Evolutionary conservation across 2,888 invertebrate species (phyloP), one percentile per base, ranked within the genome.

Genomic region (Bugulina stolonifera): DNA sequence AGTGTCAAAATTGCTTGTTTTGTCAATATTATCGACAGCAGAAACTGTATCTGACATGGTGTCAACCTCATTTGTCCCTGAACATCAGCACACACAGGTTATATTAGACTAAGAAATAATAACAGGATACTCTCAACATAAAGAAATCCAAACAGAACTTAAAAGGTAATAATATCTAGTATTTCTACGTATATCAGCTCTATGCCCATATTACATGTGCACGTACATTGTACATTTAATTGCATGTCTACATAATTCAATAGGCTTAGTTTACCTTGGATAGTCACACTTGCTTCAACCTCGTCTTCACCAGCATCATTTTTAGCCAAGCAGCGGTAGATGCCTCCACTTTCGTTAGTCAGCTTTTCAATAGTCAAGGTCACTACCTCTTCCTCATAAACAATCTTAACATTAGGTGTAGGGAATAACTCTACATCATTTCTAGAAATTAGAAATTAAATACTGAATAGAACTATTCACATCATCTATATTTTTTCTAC

Each of bases 211-310:
- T n/a, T n/a, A n/a, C n/a, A n/a, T n/a, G n/a, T n/a, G n/a, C n/a
- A n/a, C n/a, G n/a, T n/a, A n/a, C n/a, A n/a, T n/a, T n/a, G n/a
- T n/a, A n/a, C n/a, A n/a, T n/a, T n/a, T n/a, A n/a, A n/a, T n/a
- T n/a, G n/a, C n/a, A n/a, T n/a, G n/a, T n/a, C n/a, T n/a, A n/a
- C n/a, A n/a, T n/a, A n/a, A n/a, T n/a, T n/a, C n/a, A n/a, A n/a
- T n/a, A n/a, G n/a, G n/a, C n/a, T n/a, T n/a, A 22, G 35, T 77
- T 83, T 89, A 93, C 93, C 92, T 90, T 93, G 91, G 78, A 94
- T 90, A n/a, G 89, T 91, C 32, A 94, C 88, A 73, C 89, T 88
- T 72, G 74, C 75, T 10, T 64, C 29, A 55, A 70, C 27, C 27
- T 69, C 73, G 25, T 73, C 73, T 35, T 72, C 55, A 54, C 77